phyloP scores from a whole-genome alignment of 23 tunicate species.

The Trididemnum nubilum region DNA sequence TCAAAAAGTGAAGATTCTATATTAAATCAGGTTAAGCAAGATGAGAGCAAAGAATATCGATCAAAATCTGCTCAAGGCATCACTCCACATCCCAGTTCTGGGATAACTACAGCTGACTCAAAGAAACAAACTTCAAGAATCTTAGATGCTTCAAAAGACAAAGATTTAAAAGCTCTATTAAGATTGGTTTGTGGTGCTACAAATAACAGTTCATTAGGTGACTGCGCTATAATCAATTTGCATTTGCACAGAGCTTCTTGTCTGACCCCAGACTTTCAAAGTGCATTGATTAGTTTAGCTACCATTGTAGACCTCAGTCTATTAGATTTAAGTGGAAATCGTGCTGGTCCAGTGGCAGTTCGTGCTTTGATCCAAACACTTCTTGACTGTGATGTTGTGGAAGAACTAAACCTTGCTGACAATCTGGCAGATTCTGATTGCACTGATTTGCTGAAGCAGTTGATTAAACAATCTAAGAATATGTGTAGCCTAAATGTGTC shows the following conservation, averaged over 20 bases:
- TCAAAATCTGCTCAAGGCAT: no score
- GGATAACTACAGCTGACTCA: no score
- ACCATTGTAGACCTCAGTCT: slow-evolving; percentile 15
- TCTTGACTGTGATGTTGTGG: slow-evolving; percentile 11
- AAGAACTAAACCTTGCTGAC: slow-evolving; percentile 56
- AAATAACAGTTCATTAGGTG: neutral
- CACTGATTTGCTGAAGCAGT: slow-evolving; percentile 33
- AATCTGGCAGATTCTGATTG: slow-evolving; percentile 80
- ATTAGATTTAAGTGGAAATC: slow-evolving; percentile 50
- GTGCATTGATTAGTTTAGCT: slow-evolving; percentile 1
- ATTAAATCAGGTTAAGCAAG: no score
- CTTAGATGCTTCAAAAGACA: no score
- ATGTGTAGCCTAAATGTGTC: slow-evolving; percentile 46
- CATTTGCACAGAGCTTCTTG: slow-evolving; percentile 7
- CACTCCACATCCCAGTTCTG: no score
- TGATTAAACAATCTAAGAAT: slow-evolving; percentile 15
- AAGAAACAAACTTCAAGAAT: no score
- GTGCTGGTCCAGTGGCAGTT: slow-evolving; percentile 76
- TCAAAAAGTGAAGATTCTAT: no score
- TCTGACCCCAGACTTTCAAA: neutral
- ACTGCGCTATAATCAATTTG: neutral
- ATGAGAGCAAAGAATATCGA: no score
- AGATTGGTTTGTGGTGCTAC: slow-evolving; percentile 22
- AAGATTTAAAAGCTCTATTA: slow-evolving; percentile 7
- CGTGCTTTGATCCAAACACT: slow-evolving; percentile 46